Base-by-base conservation (phyloP, 2,888 invertebrate species). In the Eumacrocentrus americanus region DNA sequence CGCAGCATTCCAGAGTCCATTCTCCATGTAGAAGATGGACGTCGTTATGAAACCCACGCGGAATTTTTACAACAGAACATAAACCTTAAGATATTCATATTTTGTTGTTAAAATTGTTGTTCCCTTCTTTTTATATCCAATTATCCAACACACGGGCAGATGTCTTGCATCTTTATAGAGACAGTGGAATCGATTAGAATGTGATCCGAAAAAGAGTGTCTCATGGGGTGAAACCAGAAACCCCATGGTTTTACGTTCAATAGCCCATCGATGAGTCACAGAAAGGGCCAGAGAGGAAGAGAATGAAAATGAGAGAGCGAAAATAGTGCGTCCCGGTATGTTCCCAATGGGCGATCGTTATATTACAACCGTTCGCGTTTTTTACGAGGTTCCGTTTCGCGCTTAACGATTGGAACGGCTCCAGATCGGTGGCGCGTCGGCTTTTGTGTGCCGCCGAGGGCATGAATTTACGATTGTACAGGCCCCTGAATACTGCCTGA, bases 311-410 rank as follows among this genome's bases (percentile, higher is more conserved):
- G 29, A 6, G 29, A 29, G 29, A 29, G 29, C 29, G 9, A 29
- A 29, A 29, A 29, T 29, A 29, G 29, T 29, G n/a, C n/a, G 20
- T 40, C 38, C 54, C 44, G 29, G 29, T 29, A 9, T 29, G 29
- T 29, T 29, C 5, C 29, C 29, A 29, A 29, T 29, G 29, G 29
- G 4, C 29, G 29, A 29, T 29, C 29, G 34, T 55, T 22, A 38
- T 14, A 42, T 29, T 40, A 55, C 12, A 18, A 12, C 23, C 50
- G 14, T 47, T 23, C 12, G 12, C 20, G 20, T 4, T 51, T 51
- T 52, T 52, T 52, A 52, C 23, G 52, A 25, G 52, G 52, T 25
- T 40, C 25, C 23, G 38, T 1, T 12, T 52, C 12, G 52, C 52
- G 52, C 20, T 40, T 38, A 52, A 38, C 38, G 38, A 38, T 38